These are phyloP conservation scores for Gerris lacustris DNA, from an alignment of 2,888 invertebrate species.

Conservation along the genomic window DNA sequence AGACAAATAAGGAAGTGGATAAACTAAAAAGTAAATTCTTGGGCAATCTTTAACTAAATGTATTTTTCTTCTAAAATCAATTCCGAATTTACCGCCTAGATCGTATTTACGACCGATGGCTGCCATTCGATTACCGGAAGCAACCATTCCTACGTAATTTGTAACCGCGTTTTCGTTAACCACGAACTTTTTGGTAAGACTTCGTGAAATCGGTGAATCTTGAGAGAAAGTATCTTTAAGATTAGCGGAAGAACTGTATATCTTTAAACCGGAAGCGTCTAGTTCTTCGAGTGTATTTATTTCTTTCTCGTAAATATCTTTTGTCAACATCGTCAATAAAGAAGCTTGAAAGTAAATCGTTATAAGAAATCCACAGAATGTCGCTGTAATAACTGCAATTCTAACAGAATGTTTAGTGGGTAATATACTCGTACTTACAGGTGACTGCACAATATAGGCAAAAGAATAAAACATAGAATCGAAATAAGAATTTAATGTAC, in stretches of 20 bases:
- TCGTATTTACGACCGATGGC: neutral
- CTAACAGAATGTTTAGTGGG: neutral
- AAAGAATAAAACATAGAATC: neutral
- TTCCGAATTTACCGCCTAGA: neutral
- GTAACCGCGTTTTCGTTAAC: neutral
- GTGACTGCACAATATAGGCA: neutral
- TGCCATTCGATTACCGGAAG: neutral
- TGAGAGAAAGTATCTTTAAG: neutral
- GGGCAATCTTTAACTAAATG: slow-evolving; percentile 4
- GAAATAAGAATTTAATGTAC: neutral
- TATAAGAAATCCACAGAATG: neutral
- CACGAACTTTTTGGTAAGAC: neutral
- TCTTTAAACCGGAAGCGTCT: neutral
- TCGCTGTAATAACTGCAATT: neutral
- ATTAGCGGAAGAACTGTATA: slow-evolving; percentile 1
- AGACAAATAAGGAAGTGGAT: neutral
- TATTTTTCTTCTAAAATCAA: neutral
- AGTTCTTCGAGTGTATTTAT: neutral
- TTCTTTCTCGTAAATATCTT: neutral
- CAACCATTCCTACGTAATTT: neutral
- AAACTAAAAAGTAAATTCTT: neutral
- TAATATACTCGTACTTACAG: neutral
- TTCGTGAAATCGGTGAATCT: neutral
- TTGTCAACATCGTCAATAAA: neutral
- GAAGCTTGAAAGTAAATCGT: slow-evolving; percentile 7